Conservation (phyloP, 2,113 vertebrate genomes). For the Macheiramphus alcinus region DNA sequence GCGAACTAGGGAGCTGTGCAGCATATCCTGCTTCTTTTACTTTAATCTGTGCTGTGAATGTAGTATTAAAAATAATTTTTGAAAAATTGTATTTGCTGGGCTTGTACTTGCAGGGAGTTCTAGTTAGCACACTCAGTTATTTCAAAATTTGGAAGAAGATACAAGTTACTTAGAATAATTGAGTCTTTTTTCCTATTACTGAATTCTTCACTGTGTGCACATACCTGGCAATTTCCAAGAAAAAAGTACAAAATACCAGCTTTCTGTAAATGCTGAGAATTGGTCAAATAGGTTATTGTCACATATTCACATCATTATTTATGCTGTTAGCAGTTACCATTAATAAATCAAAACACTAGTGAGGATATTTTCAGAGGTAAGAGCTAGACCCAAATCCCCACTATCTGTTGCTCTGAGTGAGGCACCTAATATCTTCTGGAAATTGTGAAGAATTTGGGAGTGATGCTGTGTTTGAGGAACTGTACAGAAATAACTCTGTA, state of each 20-base stretch:
- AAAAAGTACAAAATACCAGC: not conserved
- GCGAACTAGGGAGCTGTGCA: not conserved
- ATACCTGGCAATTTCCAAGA: constrained; percentile 14
- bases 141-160: not conserved
- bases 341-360: not conserved
- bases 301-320: not conserved
- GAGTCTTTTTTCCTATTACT: not conserved
- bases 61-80: not conserved
- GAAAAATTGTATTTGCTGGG: not conserved
- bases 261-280: constrained; percentile 17
- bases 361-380: not conserved
- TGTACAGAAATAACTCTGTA: not conserved
- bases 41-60: not conserved
- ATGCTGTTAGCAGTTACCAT: not conserved
- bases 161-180: not conserved
- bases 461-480: not conserved
- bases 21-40: not conserved
- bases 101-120: not conserved
- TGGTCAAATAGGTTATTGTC: not conserved
- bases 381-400: not conserved
- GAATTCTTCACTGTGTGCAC: not conserved
- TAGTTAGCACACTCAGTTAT: not conserved
- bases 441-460: not conserved
- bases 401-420: not conserved
- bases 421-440: not conserved